Base-by-base conservation (phyloP, 2,797 vertebrate genomes). In the Lepilemur septentrionalis region DNA sequence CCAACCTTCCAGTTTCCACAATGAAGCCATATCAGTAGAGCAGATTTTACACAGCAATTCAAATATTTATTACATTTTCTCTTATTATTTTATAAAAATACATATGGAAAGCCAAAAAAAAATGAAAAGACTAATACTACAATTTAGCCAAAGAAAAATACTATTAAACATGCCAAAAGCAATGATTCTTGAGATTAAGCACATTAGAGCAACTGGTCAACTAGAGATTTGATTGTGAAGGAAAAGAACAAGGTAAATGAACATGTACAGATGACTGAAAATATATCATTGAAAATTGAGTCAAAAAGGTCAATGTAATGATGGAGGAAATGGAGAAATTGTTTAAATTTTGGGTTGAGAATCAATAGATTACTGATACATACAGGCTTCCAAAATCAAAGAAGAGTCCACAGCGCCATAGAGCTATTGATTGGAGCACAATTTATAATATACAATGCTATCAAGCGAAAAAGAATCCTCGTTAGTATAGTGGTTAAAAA, bases 1-100 rank as follows among this genome's bases (percentile, higher is more conserved):
- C 75, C 38, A 87, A 50, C 18, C 14, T 28, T 82, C 23, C n/a
- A 78, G 25, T 90, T 82, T 55, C 28, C 69, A 87, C 46, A 92
- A 80, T 73, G 41, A 79, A 94, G 57, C 67, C 72, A 61, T 75
- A 28, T 50, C 69, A 41, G 73, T 81, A 85, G 23, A 86, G 43
- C 4, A 91, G 32, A 96, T 83, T 95, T 96, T 87, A 46, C 28
- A 78, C 41, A 89, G 65, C 28, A 14, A 57, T 83, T 96, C 55
- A 72, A 87, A 91, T 57, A 57, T 57, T 57, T 57, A 25, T 57
- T 57, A 57, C 23, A 57, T 83, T 93, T 93, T 86, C 61, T 78
- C 69, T 91, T 61, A 76, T 88, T 86, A 70, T 84, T 84, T 89
- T 79, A 93, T 87, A 90, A 87, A 90, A 95, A 87, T 88, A 72